Evolutionary conservation across 30 jellyfish, hydroid and myxozoan genomes (phyloP).

Genomic region (Turritopsis dohrnii): DNA sequence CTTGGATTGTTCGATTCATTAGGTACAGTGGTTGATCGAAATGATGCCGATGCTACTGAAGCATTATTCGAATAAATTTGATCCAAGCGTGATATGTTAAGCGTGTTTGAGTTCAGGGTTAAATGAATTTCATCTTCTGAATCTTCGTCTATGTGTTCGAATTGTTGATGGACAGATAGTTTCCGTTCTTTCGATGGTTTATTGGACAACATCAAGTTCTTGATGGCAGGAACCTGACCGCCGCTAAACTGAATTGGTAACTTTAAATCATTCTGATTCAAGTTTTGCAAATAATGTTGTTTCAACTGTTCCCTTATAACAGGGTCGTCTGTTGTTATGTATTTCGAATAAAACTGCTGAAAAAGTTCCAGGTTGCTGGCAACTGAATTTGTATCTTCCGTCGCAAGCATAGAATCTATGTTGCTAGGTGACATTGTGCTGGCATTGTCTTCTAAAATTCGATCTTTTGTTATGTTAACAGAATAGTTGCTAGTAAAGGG

Average conservation of each 20-base stretch:
- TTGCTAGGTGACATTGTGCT: constrained; percentile 48
- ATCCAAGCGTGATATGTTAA: constrained; percentile 14
- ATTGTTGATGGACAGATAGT: constrained; percentile 24
- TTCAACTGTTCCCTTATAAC: constrained; percentile 16
- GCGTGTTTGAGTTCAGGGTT: constrained; percentile 12
- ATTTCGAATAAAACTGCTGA: constrained; percentile 14
- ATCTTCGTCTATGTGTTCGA: constrained; percentile 33
- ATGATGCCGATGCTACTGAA: constrained; percentile 18
- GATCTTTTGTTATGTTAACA: constrained; percentile 27
- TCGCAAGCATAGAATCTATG: constrained; percentile 56
- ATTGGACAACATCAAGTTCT: not conserved
- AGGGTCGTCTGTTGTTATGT: constrained; percentile 27
- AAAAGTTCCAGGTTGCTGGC: constrained; percentile 43
- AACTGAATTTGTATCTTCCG: constrained; percentile 87
- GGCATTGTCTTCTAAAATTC: constrained; percentile 27
- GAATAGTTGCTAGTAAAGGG: constrained; percentile 27
- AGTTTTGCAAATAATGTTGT: not conserved
- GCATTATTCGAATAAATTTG: constrained; percentile 4
- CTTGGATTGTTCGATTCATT: constrained; percentile 26
- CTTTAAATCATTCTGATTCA: constrained; percentile 5
- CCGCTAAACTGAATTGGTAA: constrained; percentile 31
- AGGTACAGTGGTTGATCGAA: constrained; percentile 20
- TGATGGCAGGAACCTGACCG: not conserved
- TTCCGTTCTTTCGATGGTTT: constrained; percentile 17
- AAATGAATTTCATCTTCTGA: constrained; percentile 26